phyloP scores from a whole-genome alignment of 2,797 vertebrate genomes.

The Gymnoscopelus braueri region DNA sequence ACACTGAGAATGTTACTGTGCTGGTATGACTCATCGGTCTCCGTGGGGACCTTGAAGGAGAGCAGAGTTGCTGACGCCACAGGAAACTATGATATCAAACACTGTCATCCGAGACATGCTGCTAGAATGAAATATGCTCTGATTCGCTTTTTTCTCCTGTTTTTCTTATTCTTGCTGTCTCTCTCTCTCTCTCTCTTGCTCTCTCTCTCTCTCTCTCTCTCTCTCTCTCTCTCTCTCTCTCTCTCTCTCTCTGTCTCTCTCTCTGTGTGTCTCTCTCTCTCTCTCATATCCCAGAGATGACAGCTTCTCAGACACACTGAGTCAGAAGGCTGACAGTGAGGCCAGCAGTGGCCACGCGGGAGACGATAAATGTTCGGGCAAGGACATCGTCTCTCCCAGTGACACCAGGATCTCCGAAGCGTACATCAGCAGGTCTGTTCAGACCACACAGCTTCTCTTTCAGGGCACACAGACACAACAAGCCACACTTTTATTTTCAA shows the following conservation, averaged over 20 bases:
- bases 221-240: conserved; percentile 23
- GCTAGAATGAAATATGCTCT: conserved; percentile 42
- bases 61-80: conserved; percentile 55
- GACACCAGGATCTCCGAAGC: conserved; percentile 89
- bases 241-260: conserved; percentile 48
- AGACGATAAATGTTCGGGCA: conserved; percentile 93
- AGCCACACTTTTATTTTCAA: no score
- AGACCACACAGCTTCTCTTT: conserved; percentile 9
- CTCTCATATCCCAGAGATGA: conserved; percentile 87
- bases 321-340: conserved; percentile 98
- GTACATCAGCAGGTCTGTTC: conserved; percentile 87
- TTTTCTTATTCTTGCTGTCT: conserved; percentile 27
- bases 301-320: conserved; percentile 95
- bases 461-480: not conserved
- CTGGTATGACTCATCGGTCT: conserved; percentile 63
- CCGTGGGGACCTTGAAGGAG: conserved; percentile 35
- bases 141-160: conserved; percentile 42
- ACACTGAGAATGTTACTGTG: not conserved
- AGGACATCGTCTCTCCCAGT: conserved; percentile 90
- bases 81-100: conserved; percentile 55
- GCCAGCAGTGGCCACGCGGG: conserved; percentile 92
- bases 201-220: conserved; percentile 26
- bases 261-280: not conserved
- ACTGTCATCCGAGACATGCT: conserved; percentile 40
- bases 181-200: conserved; percentile 3